phyloP scores from a whole-genome alignment of 1,140 invertebrate genomes.

The Platorchestia sp. region DNA sequence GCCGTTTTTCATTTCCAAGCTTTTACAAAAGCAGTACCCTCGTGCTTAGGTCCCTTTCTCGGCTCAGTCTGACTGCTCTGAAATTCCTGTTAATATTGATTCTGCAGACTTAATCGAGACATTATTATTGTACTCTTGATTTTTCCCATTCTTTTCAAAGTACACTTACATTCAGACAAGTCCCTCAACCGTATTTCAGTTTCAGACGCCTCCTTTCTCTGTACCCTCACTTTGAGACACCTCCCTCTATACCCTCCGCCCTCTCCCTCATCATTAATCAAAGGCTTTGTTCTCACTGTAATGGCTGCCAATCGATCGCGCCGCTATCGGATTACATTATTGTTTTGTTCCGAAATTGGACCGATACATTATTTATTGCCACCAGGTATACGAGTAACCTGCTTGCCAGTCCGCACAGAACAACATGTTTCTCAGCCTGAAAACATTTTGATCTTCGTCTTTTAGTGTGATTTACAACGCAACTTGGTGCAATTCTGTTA shows the following conservation, averaged over 20 bases:
- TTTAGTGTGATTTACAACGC: background rate
- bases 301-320: constrained; percentile 52
- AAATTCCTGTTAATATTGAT: too few relatives aligned
- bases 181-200: background rate
- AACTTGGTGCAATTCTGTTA: background rate
- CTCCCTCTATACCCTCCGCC: constrained; percentile 8
- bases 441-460: background rate
- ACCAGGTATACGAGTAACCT: constrained; percentile 34
- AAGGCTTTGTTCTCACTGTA: constrained; percentile 54
- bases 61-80: too few relatives aligned
- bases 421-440: background rate
- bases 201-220: background rate
- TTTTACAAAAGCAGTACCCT: background rate
- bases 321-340: constrained; percentile 54
- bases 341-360: constrained; percentile 55
- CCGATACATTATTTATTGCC: constrained; percentile 51
- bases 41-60: background rate
- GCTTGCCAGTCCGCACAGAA: background rate
- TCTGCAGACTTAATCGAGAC: too few relatives aligned
- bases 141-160: background rate
- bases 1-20: too few relatives aligned
- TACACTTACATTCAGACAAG: background rate
- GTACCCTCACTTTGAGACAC: background rate
- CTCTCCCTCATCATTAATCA: constrained; percentile 51
- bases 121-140: background rate